These are phyloP conservation scores for Paramuricea clavata DNA, from an alignment of 92 coral and sea anemone genomes.

Conservation along the genomic window DNA sequence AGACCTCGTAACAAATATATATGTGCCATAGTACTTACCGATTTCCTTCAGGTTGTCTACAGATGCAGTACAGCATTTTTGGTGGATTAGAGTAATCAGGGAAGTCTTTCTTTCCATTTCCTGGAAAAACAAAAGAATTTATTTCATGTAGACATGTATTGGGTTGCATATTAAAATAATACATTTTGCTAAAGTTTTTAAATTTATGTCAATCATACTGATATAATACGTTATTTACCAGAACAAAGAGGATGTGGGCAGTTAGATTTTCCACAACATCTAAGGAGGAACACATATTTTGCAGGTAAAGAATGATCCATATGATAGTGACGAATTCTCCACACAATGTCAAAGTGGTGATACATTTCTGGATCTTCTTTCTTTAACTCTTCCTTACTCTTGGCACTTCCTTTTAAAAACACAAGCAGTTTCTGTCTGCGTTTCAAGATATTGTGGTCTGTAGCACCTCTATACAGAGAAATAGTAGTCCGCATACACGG, in stretches of 20 bases:
- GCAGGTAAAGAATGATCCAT: background rate
- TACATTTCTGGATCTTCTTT: slow-evolving; percentile 11
- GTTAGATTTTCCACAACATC: slow-evolving; percentile 28
- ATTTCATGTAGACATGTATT: no score
- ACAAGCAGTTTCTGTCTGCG: slow-evolving; percentile 10
- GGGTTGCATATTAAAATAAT: no score
- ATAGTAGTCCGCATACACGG: slow-evolving; percentile 59
- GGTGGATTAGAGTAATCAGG: background rate
- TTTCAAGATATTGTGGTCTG: background rate
- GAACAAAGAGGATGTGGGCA: slow-evolving; percentile 47
- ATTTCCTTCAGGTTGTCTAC: slow-evolving; percentile 42
- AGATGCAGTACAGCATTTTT: slow-evolving; percentile 32
- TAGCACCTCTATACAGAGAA: slow-evolving; percentile 17
- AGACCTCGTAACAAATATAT: no score
- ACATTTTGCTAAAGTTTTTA: background rate
- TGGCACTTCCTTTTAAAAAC: background rate
- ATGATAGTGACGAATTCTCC: slow-evolving; percentile 11
- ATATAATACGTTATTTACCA: background rate
- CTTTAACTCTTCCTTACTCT: slow-evolving; percentile 4
- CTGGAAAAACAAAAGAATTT: background rate
- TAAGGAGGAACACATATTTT: background rate
- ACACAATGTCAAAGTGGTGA: background rate
- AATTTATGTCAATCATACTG: no score
- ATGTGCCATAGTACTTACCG: background rate
- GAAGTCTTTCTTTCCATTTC: background rate